phyloP scores from a whole-genome alignment of 2,113 vertebrate species.

The Heliornis fulica region DNA sequence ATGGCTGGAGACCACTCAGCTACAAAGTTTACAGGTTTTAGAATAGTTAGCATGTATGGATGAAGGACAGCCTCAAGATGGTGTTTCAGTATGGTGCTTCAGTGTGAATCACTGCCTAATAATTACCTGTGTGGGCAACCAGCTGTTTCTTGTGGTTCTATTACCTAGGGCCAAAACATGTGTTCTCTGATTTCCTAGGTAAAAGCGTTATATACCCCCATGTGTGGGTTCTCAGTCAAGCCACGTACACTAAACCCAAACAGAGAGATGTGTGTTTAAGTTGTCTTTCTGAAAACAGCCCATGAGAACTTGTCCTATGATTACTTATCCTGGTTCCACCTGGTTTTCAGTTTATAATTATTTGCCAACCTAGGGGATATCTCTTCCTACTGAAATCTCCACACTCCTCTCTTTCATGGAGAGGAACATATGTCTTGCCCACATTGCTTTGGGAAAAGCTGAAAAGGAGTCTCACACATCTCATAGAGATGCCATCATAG shows the following conservation, averaged over 20 bases:
- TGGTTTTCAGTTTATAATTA: neutral
- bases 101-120: too few species aligned
- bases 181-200: neutral
- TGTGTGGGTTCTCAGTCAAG: neutral
- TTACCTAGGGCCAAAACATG: neutral
- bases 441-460: neutral
- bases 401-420: neutral
- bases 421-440: neutral
- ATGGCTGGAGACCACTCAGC: neutral
- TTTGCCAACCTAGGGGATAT: neutral
- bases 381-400: neutral
- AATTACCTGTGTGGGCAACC: neutral
- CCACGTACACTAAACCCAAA: neutral
- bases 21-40: neutral
- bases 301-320: rapidly evolving
- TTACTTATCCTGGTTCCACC: neutral
- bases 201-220: neutral
- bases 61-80: neutral
- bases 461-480: neutral
- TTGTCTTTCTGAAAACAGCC: neutral
- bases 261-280: neutral
- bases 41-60: neutral
- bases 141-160: neutral
- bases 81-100: neutral
- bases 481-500: neutral